Conservation (phyloP, 2,797 vertebrate genomes). For the Euphonia xanthogaster region DNA sequence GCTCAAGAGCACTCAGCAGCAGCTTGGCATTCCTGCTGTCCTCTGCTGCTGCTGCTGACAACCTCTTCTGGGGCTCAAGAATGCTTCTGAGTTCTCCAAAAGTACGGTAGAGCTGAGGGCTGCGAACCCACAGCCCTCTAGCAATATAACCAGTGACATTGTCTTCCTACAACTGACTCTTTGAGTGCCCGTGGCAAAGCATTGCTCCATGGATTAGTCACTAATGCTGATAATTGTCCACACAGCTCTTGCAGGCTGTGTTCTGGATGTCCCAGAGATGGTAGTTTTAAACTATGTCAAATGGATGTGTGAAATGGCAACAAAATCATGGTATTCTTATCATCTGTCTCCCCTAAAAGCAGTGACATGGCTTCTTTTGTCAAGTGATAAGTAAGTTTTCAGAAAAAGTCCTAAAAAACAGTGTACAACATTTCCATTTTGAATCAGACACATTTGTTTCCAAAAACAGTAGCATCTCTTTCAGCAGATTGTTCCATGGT, state of each 20-base stretch:
- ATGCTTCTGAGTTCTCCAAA: not conserved
- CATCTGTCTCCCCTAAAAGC: not conserved
- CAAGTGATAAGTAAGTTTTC: not conserved
- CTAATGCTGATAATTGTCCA: not conserved
- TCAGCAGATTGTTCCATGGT: not conserved
- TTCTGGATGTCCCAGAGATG: not conserved
- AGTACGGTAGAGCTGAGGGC: not conserved
- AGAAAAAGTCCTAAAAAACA: not conserved
- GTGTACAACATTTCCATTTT: not conserved
- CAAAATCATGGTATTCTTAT: not conserved
- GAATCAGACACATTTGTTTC: not conserved
- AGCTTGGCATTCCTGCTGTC: not conserved
- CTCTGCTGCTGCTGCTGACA: not conserved
- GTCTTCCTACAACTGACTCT: not conserved
- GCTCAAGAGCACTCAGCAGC: not conserved
- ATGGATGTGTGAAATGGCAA: not conserved
- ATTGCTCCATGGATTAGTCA: not conserved
- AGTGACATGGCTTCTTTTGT: not conserved
- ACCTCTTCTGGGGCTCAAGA: not conserved
- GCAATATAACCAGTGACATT: not conserved
- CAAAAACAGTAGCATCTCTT: not conserved
- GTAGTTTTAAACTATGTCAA: not conserved
- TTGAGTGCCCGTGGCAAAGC: not conserved
- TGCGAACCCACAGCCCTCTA: not conserved
- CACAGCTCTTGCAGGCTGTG: not conserved